Evolutionary conservation across 2,797 vertebrate genomes (phyloP).

Genomic region (Tokudaia tokunoshimensis): DNA sequence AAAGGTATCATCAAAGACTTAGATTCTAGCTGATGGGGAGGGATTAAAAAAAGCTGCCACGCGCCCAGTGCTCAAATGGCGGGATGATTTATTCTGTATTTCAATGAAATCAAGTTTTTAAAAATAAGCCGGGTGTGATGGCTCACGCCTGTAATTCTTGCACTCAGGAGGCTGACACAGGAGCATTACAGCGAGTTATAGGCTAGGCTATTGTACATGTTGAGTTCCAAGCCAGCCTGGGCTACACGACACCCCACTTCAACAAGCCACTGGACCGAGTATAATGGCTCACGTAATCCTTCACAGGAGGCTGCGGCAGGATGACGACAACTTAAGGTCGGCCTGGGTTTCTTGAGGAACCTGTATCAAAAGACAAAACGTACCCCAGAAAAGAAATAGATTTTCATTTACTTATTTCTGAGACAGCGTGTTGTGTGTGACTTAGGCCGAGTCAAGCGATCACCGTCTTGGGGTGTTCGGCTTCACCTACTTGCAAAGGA

Average conservation of each 20-base stretch:
- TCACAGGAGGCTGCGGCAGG: neutral
- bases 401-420: neutral
- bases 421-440: neutral
- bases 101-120: neutral
- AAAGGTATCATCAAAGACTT: neutral
- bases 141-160: neutral
- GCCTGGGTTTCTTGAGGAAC: neutral
- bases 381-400: neutral
- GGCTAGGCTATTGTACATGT: neutral
- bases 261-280: neutral
- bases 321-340: too few species aligned
- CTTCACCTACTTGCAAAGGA: neutral
- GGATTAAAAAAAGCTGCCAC: neutral
- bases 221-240: neutral
- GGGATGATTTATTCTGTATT: neutral
- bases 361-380: neutral
- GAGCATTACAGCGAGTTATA: neutral
- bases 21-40: neutral
- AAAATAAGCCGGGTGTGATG: neutral
- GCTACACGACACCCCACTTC: neutral
- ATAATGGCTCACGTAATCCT: neutral
- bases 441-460: neutral
- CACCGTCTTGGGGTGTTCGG: neutral
- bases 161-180: neutral
- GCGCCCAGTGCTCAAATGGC: neutral